A percentile compares a stretch with the other conserved stretches of the same genome.
Conservation (phyloP, 2,888 invertebrate species). For the Sceliomorpha sp. region DNA sequence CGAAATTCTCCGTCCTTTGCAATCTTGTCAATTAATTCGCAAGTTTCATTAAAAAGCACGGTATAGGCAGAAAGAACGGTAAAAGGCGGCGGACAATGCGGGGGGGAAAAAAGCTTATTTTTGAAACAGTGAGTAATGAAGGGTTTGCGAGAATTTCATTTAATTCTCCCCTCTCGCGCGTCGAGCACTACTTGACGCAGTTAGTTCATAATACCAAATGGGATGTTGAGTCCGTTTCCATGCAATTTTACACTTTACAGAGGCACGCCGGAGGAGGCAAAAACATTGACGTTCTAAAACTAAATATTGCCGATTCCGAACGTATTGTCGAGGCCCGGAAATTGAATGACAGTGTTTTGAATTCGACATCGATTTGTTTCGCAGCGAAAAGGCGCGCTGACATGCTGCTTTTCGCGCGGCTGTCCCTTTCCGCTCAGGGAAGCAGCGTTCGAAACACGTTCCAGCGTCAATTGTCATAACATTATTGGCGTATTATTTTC, state of each 20-base stretch:
- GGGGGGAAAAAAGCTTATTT: conserved; percentile 6
- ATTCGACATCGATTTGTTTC: conserved; percentile 35
- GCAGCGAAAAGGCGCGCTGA: conserved; percentile 23
- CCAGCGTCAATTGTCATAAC: conserved; percentile 30
- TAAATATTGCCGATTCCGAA: conserved; percentile 29
- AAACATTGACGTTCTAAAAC: conserved; percentile 9
- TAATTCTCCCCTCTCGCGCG: conserved; percentile 1
- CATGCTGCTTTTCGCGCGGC: conserved; percentile 14
- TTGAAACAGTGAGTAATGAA: conserved; percentile 9
- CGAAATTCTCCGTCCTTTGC: no score
- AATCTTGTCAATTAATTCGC: background rate
- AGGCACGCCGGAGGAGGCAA: conserved; percentile 3
- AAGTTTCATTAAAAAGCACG: background rate
- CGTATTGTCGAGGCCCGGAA: conserved; percentile 26
- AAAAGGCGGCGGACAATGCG: background rate
- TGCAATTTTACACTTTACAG: conserved; percentile 14
- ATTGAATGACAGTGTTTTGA: conserved; percentile 44
- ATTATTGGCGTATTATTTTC: conserved; percentile 37
- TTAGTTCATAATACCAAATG: conserved; percentile 16
- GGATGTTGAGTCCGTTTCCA: conserved; percentile 13
- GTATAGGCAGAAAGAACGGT: background rate
- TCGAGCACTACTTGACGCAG: background rate
- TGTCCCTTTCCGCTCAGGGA: no score
- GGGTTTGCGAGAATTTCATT: conserved; percentile 6
- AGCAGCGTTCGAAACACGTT: conserved; percentile 36